phyloP scores from a whole-genome alignment of 2,113 vertebrate genomes.

The Guaruba guarouba region DNA sequence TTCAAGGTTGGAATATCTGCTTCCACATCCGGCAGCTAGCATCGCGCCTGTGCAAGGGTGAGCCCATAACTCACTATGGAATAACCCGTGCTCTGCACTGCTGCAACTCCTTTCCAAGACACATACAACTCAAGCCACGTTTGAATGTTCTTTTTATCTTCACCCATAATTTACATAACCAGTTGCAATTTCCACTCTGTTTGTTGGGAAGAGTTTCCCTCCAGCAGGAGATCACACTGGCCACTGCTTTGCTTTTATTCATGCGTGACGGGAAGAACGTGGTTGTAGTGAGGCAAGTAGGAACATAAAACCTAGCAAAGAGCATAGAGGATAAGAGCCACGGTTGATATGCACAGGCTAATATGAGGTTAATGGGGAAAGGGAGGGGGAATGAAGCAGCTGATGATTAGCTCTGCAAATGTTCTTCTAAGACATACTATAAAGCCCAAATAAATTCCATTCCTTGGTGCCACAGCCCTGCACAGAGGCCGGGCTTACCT shows the following conservation, averaged over 20 bases:
- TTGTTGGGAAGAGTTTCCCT: background rate
- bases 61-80: background rate
- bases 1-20: conserved; percentile 42
- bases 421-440: background rate
- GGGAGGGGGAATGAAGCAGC: background rate
- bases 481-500: background rate
- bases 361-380: background rate
- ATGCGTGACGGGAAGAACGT: accelerated
- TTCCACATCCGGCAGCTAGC: background rate
- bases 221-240: background rate
- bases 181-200: background rate
- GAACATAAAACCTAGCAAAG: background rate
- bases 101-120: background rate
- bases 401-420: background rate
- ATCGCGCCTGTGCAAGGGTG: background rate
- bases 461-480: background rate
- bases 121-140: conserved; percentile 1
- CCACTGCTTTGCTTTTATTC: background rate
- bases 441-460: background rate
- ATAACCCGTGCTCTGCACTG: background rate
- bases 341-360: background rate
- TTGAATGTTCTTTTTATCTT: background rate
- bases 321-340: background rate
- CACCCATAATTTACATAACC: conserved; percentile 24
- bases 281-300: background rate